These are phyloP conservation scores for Athrips mouffetella DNA, from an alignment of 2,888 invertebrate species.

Conservation along the genomic window DNA sequence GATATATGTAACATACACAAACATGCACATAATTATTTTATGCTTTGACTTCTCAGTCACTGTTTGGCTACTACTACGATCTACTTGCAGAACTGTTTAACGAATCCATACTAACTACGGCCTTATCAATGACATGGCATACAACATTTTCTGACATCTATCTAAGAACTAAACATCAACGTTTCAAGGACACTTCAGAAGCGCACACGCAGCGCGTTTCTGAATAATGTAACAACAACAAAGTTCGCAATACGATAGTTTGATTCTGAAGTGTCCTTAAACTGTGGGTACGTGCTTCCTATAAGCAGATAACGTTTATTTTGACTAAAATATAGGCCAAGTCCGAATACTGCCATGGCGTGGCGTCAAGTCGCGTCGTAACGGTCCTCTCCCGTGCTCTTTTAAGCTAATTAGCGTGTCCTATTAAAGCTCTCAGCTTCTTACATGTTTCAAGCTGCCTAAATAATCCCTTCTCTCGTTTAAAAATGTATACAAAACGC, in stretches of 20 bases:
- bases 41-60: conserved; percentile 59
- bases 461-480: conserved; percentile 8
- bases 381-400: conserved; percentile 29
- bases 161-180: conserved; percentile 34
- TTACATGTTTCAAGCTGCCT: conserved; percentile 6
- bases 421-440: conserved; percentile 59
- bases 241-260: not conserved
- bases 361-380: not conserved
- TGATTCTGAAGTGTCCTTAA: not conserved
- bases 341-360: conserved; percentile 24
- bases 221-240: too few species aligned
- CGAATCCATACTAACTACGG: conserved; percentile 63
- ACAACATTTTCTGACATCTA: conserved; percentile 51
- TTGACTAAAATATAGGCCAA: conserved; percentile 65
- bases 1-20: conserved; percentile 63
- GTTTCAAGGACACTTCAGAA: not conserved
- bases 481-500: conserved; percentile 35
- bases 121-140: conserved; percentile 50
- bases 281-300: conserved; percentile 35
- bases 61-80: conserved; percentile 65
- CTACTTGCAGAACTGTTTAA: conserved; percentile 66
- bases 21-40: conserved; percentile 64
- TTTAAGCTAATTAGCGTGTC: conserved; percentile 44
- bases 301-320: conserved; percentile 34
- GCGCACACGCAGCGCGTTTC: not conserved